Evolutionary conservation across 1,140 invertebrate species (phyloP).

Genomic region (Polyergus mexicanus): DNA sequence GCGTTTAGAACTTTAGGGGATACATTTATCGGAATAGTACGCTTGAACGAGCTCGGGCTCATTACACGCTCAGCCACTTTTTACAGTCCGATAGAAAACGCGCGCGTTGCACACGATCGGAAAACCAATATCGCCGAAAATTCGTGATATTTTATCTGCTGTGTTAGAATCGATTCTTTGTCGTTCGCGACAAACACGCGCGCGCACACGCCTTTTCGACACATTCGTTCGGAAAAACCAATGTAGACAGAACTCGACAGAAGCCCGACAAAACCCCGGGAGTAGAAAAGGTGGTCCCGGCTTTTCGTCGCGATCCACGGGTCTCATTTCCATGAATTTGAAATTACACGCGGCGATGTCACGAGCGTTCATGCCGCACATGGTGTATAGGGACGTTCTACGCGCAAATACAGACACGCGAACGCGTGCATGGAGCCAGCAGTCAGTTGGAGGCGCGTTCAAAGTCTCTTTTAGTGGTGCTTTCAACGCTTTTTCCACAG

Average conservation of each 20-base stretch:
- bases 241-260: constrained; percentile 21
- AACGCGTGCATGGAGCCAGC: background rate
- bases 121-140: constrained; percentile 58
- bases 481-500: constrained; percentile 78
- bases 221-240: constrained; percentile 45
- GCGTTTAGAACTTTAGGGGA: constrained; percentile 51
- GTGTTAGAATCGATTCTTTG: constrained; percentile 62
- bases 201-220: constrained; percentile 52
- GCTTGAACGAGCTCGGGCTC: constrained; percentile 48
- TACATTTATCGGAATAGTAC: constrained; percentile 60
- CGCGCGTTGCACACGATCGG: constrained; percentile 36
- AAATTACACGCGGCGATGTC: constrained; percentile 71
- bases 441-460: constrained; percentile 60
- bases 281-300: constrained; percentile 1
- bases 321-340: constrained; percentile 76
- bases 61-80: constrained; percentile 61
- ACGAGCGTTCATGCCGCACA: constrained; percentile 26
- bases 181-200: constrained; percentile 48
- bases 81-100: constrained; percentile 47
- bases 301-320: constrained; percentile 15
- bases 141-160: constrained; percentile 60
- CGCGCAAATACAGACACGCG: background rate
- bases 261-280: background rate
- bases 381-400: background rate
- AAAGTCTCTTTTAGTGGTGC: constrained; percentile 79